Percentiles rank a stretch among this genome's conserved stretches.
These are phyloP conservation scores for Allacma fusca DNA, from an alignment of 2,888 invertebrate species.

Conservation along the genomic window DNA sequence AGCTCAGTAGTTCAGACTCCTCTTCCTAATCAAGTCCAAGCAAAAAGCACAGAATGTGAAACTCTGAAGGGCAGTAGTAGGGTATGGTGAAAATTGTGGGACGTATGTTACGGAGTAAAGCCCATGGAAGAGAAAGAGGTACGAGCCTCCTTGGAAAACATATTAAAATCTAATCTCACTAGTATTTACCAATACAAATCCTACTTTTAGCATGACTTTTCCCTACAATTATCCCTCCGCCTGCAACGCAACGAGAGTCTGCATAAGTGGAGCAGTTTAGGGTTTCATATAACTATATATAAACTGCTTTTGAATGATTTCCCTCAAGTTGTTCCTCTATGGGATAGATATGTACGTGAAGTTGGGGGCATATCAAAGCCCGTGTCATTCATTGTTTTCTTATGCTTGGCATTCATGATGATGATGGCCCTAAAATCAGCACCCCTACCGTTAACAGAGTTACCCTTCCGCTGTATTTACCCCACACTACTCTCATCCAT, in stretches of 20 bases:
- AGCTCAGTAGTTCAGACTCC: neutral
- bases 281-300: neutral
- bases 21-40: neutral
- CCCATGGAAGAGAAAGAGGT: neutral
- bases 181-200: neutral
- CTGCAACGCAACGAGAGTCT: neutral
- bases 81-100: neutral
- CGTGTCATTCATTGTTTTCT: slow-evolving; percentile 40
- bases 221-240: neutral
- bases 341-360: neutral
- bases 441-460: slow-evolving; percentile 36
- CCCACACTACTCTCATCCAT: slow-evolving; percentile 25
- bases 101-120: neutral
- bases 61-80: neutral
- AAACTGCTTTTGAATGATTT: too few species aligned
- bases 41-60: neutral
- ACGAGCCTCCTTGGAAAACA: slow-evolving; percentile 16
- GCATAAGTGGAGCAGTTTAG: neutral
- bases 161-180: slow-evolving; percentile 4
- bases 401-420: slow-evolving; percentile 34
- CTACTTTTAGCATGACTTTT: slow-evolving; percentile 12
- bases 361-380: neutral
- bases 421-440: slow-evolving; percentile 38
- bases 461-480: slow-evolving; percentile 41
- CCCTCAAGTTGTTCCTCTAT: too few species aligned